Conservation (phyloP, 2,113 vertebrate genomes). For the Thymallus thymallus region DNA sequence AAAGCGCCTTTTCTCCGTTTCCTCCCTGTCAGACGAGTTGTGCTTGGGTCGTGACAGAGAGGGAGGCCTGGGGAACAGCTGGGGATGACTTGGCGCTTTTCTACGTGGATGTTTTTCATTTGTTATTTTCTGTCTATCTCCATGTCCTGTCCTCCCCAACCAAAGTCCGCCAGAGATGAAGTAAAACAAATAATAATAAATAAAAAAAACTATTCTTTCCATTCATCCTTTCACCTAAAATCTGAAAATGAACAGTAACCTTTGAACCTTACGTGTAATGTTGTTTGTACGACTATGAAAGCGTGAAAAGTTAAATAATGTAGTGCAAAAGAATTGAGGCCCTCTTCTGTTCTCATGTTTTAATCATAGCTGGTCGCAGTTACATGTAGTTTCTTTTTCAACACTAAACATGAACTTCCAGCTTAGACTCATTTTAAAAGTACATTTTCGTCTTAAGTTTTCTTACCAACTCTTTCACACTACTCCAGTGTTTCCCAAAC, state of each 20-base stretch:
- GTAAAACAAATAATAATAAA: neutral
- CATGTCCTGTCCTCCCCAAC: neutral
- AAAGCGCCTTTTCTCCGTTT: slow-evolving; percentile 61
- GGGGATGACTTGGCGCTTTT: slow-evolving; percentile 60
- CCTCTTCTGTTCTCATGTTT: slow-evolving; percentile 58
- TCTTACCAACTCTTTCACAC: slow-evolving; percentile 70
- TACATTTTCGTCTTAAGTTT: slow-evolving; percentile 44
- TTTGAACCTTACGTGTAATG: slow-evolving; percentile 52
- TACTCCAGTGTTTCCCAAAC: slow-evolving; percentile 12
- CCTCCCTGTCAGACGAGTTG: slow-evolving; percentile 49
- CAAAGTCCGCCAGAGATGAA: neutral
- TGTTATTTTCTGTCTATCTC: slow-evolving; percentile 24
- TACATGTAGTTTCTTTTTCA: slow-evolving; percentile 50
- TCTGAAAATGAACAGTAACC: slow-evolving; percentile 52
- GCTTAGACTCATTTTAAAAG: slow-evolving; percentile 29
- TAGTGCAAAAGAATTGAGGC: slow-evolving; percentile 53
- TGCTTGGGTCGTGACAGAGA: slow-evolving; percentile 47
- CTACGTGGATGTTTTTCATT: slow-evolving; percentile 59
- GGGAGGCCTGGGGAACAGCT: slow-evolving; percentile 33
- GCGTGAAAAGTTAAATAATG: slow-evolving; percentile 43
- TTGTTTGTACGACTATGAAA: slow-evolving; percentile 63
- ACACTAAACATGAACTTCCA: slow-evolving; percentile 54
- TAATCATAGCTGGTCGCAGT: slow-evolving; percentile 61
- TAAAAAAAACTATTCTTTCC: slow-evolving; percentile 17
- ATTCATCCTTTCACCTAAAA: slow-evolving; percentile 12